Evolutionary conservation across 2,113 vertebrate genomes (phyloP).

Genomic region (Phalacrocorax aristotelis): DNA sequence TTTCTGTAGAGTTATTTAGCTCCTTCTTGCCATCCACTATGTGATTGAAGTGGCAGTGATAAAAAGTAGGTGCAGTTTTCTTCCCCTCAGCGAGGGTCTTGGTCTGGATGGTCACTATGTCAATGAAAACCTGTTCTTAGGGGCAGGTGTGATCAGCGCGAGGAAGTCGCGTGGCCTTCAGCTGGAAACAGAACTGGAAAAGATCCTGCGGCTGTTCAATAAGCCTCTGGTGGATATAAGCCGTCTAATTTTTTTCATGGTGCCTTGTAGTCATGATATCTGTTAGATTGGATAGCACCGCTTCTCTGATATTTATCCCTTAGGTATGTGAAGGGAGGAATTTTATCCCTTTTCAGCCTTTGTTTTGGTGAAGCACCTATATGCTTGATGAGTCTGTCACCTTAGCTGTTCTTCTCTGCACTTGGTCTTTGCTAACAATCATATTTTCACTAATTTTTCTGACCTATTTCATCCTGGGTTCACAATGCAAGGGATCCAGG

Average conservation of each 20-base stretch:
- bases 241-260: neutral
- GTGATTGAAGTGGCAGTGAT: neutral
- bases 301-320: neutral
- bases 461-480: neutral
- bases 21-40: neutral
- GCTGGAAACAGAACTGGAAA: neutral
- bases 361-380: neutral
- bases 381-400: neutral
- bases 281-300: neutral
- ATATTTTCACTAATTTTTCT: neutral
- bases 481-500: rapidly evolving
- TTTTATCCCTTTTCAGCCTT: neutral
- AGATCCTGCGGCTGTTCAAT: neutral
- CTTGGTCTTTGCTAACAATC: neutral
- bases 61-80: neutral
- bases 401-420: neutral
- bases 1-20: neutral
- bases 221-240: neutral
- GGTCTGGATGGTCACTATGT: neutral
- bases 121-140: neutral
- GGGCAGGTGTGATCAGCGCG: neutral
- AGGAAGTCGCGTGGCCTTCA: neutral
- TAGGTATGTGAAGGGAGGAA: neutral
- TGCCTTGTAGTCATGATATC: neutral
- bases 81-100: neutral